phyloP scores from a whole-genome alignment of 2,888 invertebrate genomes.

The Eilema sororculum region DNA sequence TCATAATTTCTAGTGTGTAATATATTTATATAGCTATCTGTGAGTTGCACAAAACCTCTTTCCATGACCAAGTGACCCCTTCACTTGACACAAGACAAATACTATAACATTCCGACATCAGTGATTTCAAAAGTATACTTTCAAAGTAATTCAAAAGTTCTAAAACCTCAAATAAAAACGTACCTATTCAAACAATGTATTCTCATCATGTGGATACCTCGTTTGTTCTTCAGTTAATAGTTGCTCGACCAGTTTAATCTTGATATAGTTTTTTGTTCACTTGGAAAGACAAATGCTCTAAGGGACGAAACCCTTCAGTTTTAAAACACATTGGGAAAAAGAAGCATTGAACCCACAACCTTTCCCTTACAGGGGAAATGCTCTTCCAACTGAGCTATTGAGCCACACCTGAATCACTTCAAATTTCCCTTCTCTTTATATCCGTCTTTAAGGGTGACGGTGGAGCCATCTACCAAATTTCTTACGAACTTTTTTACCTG shows the following conservation, averaged over 20 bases:
- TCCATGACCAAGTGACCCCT: too few species aligned
- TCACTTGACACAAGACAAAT: neutral
- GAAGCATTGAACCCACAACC: too few species aligned
- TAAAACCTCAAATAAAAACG: neutral
- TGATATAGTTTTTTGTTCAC: neutral
- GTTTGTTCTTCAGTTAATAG: neutral
- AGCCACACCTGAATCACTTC: too few species aligned
- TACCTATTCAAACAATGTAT: neutral
- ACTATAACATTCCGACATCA: neutral
- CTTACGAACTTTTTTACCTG: too few species aligned
- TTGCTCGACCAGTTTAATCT: neutral
- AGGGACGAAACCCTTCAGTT: neutral
- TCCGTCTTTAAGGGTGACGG: too few species aligned
- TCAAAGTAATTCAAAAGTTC: neutral
- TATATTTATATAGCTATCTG: neutral
- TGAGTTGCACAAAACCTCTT: too few species aligned
- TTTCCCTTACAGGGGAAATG: too few species aligned
- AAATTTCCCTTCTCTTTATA: too few species aligned
- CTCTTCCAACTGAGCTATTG: too few species aligned
- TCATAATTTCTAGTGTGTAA: neutral
- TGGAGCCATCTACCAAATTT: too few species aligned
- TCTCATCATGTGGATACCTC: neutral
- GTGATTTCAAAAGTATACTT: neutral
- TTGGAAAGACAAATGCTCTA: neutral
- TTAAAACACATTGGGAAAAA: too few species aligned